A percentile compares a stretch with the other conserved stretches of the same genome.
Evolutionary conservation across 2,888 invertebrate species (phyloP).

Genomic region (Brachypterus glaber): DNA sequence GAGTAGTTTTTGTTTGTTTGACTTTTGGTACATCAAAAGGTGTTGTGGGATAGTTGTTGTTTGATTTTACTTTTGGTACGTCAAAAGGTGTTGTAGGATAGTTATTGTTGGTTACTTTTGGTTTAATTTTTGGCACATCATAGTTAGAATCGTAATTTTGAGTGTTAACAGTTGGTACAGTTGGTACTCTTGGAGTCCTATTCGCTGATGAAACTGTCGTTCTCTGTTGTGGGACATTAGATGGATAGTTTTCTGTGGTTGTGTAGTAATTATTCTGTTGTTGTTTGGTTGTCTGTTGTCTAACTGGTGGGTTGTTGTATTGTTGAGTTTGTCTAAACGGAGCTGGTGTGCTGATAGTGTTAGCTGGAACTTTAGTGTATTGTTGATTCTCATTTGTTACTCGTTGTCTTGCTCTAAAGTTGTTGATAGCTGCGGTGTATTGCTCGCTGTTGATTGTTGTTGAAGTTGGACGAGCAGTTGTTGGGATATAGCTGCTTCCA

Average conservation of each 20-base stretch:
- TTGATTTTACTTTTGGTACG: conserved; percentile 18
- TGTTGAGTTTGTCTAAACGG: conserved; percentile 37
- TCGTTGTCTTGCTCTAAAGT: conserved; percentile 23
- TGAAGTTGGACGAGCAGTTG: conserved; percentile 40
- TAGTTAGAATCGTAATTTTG: conserved; percentile 3
- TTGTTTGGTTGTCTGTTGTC: conserved; percentile 17
- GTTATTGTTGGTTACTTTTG: conserved; percentile 17
- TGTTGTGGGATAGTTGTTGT: conserved; percentile 24
- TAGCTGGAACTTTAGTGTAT: conserved; percentile 28
- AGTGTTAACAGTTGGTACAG: too few relatives aligned
- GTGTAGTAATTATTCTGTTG: conserved; percentile 19
- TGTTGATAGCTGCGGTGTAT: conserved; percentile 28
- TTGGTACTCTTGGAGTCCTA: too few relatives aligned
- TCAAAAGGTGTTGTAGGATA: conserved; percentile 18
- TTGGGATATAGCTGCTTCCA: conserved; percentile 42
- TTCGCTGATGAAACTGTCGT: conserved; percentile 2
- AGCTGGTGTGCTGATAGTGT: conserved; percentile 37
- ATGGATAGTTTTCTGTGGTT: conserved; percentile 31
- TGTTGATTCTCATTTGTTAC: conserved; percentile 19
- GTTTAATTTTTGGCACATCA: conserved; percentile 4
- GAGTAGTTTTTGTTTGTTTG: conserved; percentile 15
- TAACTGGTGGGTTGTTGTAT: conserved; percentile 23
- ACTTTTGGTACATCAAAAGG: conserved; percentile 23
- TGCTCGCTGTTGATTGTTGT: conserved; percentile 28
- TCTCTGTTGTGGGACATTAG: conserved; percentile 20